Evolutionary conservation across 2,113 vertebrate genomes (phyloP), one percentile per base, ranked within the genome.

Genomic region (Emydura subglobosa): DNA sequence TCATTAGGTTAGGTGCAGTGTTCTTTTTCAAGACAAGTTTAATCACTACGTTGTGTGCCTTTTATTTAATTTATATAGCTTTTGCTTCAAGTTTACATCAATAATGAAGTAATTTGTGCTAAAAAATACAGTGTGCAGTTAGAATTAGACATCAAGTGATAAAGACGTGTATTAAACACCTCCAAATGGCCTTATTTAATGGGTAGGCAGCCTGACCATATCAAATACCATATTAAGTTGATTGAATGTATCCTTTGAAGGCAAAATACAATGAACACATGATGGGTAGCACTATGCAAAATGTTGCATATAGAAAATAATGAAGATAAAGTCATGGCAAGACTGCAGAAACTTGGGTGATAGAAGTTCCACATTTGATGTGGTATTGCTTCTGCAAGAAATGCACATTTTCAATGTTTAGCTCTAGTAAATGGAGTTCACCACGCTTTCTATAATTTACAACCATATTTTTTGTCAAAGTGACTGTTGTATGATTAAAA

Each of bases 21-120:
- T 95, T 92, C 90, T 89, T 13, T 90, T 65, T 92, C 34, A 91
- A 87, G 86, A 14, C 19, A 89, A 78, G 50, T 68, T 95, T 95
- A 76, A 88, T 90, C 12, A 83, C 44, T 81, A 1, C 42, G 3
- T 22, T 3, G 4, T 4, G 0, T 53, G 21, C 83, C 82, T 94
- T 94, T 82, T 61, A 47, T 27, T 91, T 87, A 51, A 91, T 81
- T 92, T 90, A 94, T 90, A 68, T 5, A 83, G 42, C 4, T 44
- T 76, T 19, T 95, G 24, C 47, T 79, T 34, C 42, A 80, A 19
- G n/a, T 17, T 89, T 79, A 24, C 25, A 57, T 85, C 44, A 84
- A 0, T 87, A 80, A 6, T 47, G 89, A 24, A 4, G 22, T 85
- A 87, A 92, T 93, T 39, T 83, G 34, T 91, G 49, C 82, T 80